Evolutionary conservation across 2,888 invertebrate genomes (phyloP).

Genomic region (Ormyrus rosae): DNA sequence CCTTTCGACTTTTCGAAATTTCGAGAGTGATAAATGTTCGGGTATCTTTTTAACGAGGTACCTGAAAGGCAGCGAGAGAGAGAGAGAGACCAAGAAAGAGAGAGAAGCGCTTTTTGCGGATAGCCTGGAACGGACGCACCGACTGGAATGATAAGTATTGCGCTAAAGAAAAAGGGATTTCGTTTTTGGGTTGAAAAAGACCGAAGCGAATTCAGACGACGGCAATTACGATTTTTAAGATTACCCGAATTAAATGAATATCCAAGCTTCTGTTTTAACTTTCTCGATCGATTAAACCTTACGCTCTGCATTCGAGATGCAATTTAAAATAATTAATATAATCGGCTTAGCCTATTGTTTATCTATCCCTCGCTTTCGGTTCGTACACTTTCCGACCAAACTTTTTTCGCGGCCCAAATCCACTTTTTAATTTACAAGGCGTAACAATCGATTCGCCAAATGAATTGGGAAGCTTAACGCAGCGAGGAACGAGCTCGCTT

Average conservation of each 20-base stretch:
- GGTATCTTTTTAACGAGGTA: slow-evolving; percentile 32
- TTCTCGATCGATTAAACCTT: too few species aligned
- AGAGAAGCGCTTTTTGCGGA: neutral
- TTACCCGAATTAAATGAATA: neutral
- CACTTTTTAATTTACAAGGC: slow-evolving; percentile 5
- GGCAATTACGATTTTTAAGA: slow-evolving; percentile 14
- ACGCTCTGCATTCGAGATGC: too few species aligned
- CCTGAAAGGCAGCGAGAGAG: neutral
- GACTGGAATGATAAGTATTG: slow-evolving; percentile 42
- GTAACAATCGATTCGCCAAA: slow-evolving; percentile 32
- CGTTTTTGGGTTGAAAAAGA: neutral
- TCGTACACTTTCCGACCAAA: neutral
- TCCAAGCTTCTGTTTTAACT: too few species aligned
- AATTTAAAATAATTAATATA: too few species aligned
- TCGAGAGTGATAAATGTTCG: slow-evolving; percentile 35
- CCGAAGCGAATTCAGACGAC: neutral
- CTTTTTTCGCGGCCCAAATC: neutral
- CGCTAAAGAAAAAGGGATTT: slow-evolving; percentile 11
- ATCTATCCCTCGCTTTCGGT: too few species aligned
- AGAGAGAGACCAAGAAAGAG: neutral
- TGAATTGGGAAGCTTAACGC: neutral
- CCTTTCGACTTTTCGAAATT: slow-evolving; percentile 31
- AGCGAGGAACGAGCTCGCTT: slow-evolving; percentile 4
- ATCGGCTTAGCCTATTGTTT: too few species aligned
- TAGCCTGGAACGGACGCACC: neutral